Conservation (phyloP, 1,140 invertebrate species). For the Cataglyphis hispanica region DNA sequence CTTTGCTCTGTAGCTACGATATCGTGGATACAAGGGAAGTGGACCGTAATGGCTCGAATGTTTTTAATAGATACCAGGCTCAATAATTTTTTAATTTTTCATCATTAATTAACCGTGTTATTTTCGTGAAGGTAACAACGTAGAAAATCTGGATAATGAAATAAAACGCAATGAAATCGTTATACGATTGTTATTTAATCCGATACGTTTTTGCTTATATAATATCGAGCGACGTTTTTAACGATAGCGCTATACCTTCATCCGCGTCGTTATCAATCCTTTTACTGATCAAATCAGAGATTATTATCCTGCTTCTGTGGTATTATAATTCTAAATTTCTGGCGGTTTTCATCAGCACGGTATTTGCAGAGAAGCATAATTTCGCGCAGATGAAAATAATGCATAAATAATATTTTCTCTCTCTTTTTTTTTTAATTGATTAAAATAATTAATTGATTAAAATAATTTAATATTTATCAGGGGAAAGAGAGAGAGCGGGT, state of each 20-base stretch:
- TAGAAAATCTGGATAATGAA: conserved; percentile 47
- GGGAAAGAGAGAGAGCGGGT: too few relatives aligned
- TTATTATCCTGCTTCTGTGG: conserved; percentile 20
- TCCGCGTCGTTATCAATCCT: conserved; percentile 24
- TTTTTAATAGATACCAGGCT: conserved; percentile 51
- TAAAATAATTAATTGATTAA: conserved; percentile 8
- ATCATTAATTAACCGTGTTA: conserved; percentile 61
- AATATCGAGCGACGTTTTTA: conserved; percentile 37
- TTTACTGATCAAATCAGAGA: conserved; percentile 36
- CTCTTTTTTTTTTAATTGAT: not conserved
- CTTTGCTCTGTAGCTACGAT: conserved; percentile 35
- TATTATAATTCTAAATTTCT: conserved; percentile 23
- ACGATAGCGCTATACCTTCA: conserved; percentile 14
- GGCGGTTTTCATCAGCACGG: not conserved
- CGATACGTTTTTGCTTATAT: conserved; percentile 44
- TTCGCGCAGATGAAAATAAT: conserved; percentile 1
- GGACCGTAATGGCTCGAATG: conserved; percentile 34
- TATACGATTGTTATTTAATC: conserved; percentile 52
- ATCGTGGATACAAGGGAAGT: conserved; percentile 36
- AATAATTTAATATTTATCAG: conserved; percentile 18
- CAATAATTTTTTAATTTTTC: conserved; percentile 64
- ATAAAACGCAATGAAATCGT: conserved; percentile 47
- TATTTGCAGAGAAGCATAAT: not conserved
- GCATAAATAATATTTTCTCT: not conserved
- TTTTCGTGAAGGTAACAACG: conserved; percentile 29